Percentiles rank a stretch among this genome's conserved stretches.
These are phyloP conservation scores for Diabrotica undecimpunctata DNA, from an alignment of 1,140 invertebrate genomes.

Conservation along the genomic window DNA sequence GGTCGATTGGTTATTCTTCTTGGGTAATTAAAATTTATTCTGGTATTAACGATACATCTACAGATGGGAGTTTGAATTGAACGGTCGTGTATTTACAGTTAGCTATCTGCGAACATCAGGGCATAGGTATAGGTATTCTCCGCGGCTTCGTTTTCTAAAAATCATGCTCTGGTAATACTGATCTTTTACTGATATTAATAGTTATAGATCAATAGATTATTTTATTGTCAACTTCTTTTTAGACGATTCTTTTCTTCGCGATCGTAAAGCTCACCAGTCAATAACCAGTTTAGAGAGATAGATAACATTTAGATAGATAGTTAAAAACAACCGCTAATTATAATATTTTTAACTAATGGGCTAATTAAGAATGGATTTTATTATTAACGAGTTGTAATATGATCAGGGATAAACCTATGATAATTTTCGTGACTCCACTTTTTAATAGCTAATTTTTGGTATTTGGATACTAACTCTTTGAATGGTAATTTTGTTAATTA, in stretches of 20 bases:
- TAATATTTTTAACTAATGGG: no score
- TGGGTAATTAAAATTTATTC: background rate
- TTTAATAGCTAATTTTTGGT: no score
- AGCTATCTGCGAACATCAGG: background rate
- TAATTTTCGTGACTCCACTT: no score
- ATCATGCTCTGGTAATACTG: background rate
- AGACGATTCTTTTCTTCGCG: background rate
- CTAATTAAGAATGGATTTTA: no score
- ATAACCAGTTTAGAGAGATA: no score
- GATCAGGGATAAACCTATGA: no score
- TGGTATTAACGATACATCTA: background rate
- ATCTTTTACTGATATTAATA: background rate
- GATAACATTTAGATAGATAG: no score
- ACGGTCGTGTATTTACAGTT: background rate
- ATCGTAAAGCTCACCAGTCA: background rate
- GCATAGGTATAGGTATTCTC: background rate
- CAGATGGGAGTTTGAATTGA: background rate
- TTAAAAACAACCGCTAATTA: no score
- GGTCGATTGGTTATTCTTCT: background rate
- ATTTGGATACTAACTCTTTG: no score
- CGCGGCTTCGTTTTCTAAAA: background rate
- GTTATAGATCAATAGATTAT: background rate
- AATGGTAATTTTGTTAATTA: no score
- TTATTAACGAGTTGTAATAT: no score
- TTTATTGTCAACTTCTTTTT: background rate